Evolutionary conservation across 2,113 vertebrate species (phyloP), one percentile per base, ranked within the genome.

Genomic region (Cephalopholis sonnerati): DNA sequence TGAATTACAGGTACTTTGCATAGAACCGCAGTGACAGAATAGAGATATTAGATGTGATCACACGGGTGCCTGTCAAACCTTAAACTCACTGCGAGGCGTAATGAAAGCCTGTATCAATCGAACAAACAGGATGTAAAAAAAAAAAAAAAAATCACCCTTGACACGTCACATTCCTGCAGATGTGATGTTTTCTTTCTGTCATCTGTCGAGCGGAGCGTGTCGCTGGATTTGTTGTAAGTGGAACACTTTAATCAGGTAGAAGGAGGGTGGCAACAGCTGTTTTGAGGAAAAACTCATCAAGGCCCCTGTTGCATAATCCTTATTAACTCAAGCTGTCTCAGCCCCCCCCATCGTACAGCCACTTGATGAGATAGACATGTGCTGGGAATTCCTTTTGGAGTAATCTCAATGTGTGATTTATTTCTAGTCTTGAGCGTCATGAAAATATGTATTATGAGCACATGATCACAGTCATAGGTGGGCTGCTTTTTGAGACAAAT

Each of bases 251-350:
- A 94, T 94, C 89, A 94, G 92, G 92, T 93, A 68, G 83, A 74
- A 61, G 36, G 51, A 87, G 82, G 81, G 77, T 82, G 88, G 91
- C 81, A 90, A 92, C 93, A 94, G 91, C 93, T 95, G 93, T 89
- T 94, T 94, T 90, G 84, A 93, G 87, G 90, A 91, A 93, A 94
- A 95, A 94, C 93, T 94, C 92, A 95, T 95, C 90, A 94, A 93
- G 88, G 67, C 74, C 63, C 20, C 13, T 20, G 80, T 94, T 93
- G 86, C 85, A 71, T 94, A 94, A 94, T 92, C 91, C 90, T 93
- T 90, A 94, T 93, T 90, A 92, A 95, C 74, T 84, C 85, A 87
- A 92, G 88, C 89, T 86, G 87, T 81, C 81, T 85, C 81, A 46
- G 46, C 73, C 32, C 27, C 27, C 53, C 15, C 55, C 48, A 74